Base-by-base conservation (phyloP, 1,140 invertebrate species). In the Latrodectus geometricus region DNA sequence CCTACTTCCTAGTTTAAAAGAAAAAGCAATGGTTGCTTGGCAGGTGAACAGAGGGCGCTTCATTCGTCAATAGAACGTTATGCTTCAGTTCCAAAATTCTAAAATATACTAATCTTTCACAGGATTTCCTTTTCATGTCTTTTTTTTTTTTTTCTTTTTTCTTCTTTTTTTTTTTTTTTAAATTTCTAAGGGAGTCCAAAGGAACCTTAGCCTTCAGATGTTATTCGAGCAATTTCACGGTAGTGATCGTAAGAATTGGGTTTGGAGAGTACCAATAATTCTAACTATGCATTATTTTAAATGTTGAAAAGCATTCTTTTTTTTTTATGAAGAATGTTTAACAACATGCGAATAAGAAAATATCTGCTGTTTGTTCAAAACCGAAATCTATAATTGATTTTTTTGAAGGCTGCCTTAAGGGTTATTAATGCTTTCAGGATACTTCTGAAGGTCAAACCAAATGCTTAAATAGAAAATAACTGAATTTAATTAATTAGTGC, bases 1-100 rank as follows among this genome's bases (percentile, higher is more conserved):
- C 82, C 82, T 84, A 84, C 73, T 84, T 84, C 73, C 73, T 76
- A 84, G 72, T 84, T 84, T 56, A 75, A 84, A 75, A 76, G 82
- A 68, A 73, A 84, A 84, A 84, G 50, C 74, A 52, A 54, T 68
- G 82, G 82, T 84, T 84, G 82, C 48, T 65, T 20, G 82, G 76
- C 82, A 15, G 73, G 82, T 76, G 72, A 56, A 73, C 14, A 35
- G 54, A 68, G 21, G 80, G 80, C 70, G 78, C 50, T 52, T 52
- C 48, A 49, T 69, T 70, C 68, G n/a, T 48, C 20, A 50, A 12
- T 61, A 70, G 80, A 48, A 23, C 70, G 23, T 17, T 74, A 83
- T 83, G 80, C 70, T 83, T 83, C 80, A 74, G 17, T 73, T 83
- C 70, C 52, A 70, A 78, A 80, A 23, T 74, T 83, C 72, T 35